phyloP scores from a whole-genome alignment of 2,888 invertebrate species.

The Drosophila setosimentum region DNA sequence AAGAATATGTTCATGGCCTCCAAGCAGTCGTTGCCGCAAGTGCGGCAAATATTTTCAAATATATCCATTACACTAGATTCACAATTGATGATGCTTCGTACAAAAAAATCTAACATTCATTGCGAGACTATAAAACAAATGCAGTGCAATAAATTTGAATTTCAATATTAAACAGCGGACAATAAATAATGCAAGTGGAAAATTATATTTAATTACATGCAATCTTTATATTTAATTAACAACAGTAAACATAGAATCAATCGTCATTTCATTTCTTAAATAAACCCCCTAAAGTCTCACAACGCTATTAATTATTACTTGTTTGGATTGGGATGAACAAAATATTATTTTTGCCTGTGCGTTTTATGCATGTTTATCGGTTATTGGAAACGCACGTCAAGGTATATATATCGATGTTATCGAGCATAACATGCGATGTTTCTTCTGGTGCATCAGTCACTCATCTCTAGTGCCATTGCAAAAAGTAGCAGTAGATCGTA shows the following conservation, averaged over 20 bases:
- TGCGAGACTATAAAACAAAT: background rate
- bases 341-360: background rate
- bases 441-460: background rate
- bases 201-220: background rate
- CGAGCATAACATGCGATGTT: background rate
- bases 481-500: constrained; percentile 4
- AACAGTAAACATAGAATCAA: background rate
- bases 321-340: background rate
- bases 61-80: constrained; percentile 56
- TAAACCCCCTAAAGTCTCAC: background rate
- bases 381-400: background rate
- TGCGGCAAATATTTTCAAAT: constrained; percentile 69
- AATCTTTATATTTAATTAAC: background rate
- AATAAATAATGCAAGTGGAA: background rate
- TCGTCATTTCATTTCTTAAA: background rate
- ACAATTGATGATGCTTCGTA: background rate
- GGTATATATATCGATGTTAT: background rate
- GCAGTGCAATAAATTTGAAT: background rate
- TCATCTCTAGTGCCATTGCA: constrained; percentile 34
- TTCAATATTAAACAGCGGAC: background rate
- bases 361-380: background rate
- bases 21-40: constrained; percentile 69
- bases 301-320: background rate
- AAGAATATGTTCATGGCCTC: constrained; percentile 58
- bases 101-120: background rate